Conservation (phyloP, 2,888 invertebrate species). For the Drosophila birchii region DNA sequence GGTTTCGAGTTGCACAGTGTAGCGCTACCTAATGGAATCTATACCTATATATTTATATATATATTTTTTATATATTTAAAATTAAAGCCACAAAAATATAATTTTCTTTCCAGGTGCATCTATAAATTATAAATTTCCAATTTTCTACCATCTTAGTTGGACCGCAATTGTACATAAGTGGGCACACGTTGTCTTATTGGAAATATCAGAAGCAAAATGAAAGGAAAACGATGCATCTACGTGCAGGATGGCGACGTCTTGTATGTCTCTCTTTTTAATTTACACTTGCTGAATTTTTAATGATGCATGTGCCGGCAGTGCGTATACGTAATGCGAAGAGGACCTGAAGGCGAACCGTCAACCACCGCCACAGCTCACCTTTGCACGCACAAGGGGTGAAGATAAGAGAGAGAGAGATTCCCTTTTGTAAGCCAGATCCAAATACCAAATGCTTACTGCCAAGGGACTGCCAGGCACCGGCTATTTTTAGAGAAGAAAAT, state of each 20-base stretch:
- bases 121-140: constrained; percentile 6
- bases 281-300: constrained; percentile 71
- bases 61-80: no score
- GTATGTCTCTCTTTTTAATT: constrained; percentile 49
- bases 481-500: constrained; percentile 55
- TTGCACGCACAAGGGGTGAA: background rate
- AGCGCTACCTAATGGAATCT: background rate
- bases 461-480: constrained; percentile 25
- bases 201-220: constrained; percentile 44
- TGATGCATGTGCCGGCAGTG: constrained; percentile 44
- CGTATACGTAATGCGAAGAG: constrained; percentile 53
- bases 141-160: background rate
- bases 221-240: constrained; percentile 62
- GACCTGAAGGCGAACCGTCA: constrained; percentile 12
- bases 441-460: constrained; percentile 29
- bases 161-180: constrained; percentile 3
- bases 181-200: constrained; percentile 50
- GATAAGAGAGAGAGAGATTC: background rate
- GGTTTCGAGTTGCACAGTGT: constrained; percentile 14
- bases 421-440: constrained; percentile 13
- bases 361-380: background rate
- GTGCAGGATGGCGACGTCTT: constrained; percentile 44
- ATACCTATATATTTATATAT: background rate
- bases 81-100: background rate
- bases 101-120: background rate